phyloP scores from a whole-genome alignment of 1,140 invertebrate species.

The Venturia canescens region DNA sequence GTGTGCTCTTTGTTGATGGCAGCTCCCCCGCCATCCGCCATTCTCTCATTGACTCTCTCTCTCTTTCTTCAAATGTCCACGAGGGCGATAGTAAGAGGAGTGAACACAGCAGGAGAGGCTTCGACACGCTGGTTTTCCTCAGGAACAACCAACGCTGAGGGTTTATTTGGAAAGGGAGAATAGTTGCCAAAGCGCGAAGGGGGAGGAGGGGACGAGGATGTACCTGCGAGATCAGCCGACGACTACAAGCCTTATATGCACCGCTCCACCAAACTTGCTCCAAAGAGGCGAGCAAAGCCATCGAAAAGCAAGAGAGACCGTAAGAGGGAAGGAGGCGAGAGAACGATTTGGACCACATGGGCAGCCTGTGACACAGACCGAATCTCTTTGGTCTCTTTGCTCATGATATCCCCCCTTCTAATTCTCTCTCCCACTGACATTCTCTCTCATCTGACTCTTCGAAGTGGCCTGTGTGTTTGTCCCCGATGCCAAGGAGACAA shows the following conservation, averaged over 20 bases:
- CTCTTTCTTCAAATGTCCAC: neutral
- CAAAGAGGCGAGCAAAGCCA: slow-evolving; percentile 23
- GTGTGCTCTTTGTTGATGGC: slow-evolving; percentile 10
- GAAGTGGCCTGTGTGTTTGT: slow-evolving; percentile 64
- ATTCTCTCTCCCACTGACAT: neutral
- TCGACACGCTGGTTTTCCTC: slow-evolving; percentile 58
- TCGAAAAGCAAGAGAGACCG: neutral
- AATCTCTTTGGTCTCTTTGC: slow-evolving; percentile 34
- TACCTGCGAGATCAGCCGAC: neutral
- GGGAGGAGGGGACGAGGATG: slow-evolving; percentile 36
- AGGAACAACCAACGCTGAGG: slow-evolving; percentile 57
- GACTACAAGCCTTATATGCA: neutral
- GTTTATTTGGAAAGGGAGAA: slow-evolving; percentile 58
- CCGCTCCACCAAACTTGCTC: neutral
- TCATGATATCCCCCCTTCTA: neutral
- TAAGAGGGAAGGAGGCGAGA: neutral
- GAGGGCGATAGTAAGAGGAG: neutral
- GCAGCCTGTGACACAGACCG: slow-evolving; percentile 34
- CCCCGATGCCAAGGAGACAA: slow-evolving; percentile 71
- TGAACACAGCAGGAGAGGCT: slow-evolving; percentile 24
- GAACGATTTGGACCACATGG: neutral
- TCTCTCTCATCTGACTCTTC: slow-evolving; percentile 60
- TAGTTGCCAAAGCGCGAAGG: slow-evolving; percentile 13
- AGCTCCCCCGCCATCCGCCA: neutral
- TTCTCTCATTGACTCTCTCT: too few relatives aligned